A percentile compares a stretch with the other conserved stretches of the same genome.
phyloP scores from a whole-genome alignment of 2,113 vertebrate genomes.

The Eretmochelys imbricata region DNA sequence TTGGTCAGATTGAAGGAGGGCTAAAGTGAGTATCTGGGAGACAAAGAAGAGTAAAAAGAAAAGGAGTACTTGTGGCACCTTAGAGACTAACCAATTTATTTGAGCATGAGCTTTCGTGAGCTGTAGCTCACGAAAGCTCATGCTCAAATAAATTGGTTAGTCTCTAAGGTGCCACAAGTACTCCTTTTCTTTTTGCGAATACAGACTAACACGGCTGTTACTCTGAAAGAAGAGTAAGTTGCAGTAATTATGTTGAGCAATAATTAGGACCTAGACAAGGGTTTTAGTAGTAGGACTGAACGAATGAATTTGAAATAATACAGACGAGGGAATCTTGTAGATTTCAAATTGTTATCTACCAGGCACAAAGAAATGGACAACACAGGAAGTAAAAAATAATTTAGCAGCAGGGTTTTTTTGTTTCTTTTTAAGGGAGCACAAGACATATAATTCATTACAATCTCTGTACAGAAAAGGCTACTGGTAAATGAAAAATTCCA shows the following conservation, averaged over 20 bases:
- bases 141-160: too few relatives aligned
- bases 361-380: neutral
- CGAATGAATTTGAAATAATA: neutral
- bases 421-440: slow-evolving; percentile 29
- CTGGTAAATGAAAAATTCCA: slow-evolving; percentile 55
- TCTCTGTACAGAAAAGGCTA: neutral
- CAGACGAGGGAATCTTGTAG: rapidly evolving
- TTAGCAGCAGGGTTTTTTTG: neutral
- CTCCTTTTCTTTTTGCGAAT: too few relatives aligned
- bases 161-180: too few relatives aligned
- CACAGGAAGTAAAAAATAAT: neutral
- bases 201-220: too few relatives aligned
- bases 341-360: neutral
- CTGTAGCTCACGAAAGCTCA: too few relatives aligned
- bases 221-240: neutral
- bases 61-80: too few relatives aligned
- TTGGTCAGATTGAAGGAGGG: rapidly evolving
- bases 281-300: neutral
- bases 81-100: too few relatives aligned
- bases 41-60: neutral
- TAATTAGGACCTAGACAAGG: neutral
- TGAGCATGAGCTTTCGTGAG: too few relatives aligned
- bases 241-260: neutral
- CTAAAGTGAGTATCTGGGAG: neutral
- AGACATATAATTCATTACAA: slow-evolving; percentile 11